These are phyloP conservation scores for Nesometra sesokonis DNA, from an alignment of 35 echinoderm and acorn worm species.

Conservation along the genomic window DNA sequence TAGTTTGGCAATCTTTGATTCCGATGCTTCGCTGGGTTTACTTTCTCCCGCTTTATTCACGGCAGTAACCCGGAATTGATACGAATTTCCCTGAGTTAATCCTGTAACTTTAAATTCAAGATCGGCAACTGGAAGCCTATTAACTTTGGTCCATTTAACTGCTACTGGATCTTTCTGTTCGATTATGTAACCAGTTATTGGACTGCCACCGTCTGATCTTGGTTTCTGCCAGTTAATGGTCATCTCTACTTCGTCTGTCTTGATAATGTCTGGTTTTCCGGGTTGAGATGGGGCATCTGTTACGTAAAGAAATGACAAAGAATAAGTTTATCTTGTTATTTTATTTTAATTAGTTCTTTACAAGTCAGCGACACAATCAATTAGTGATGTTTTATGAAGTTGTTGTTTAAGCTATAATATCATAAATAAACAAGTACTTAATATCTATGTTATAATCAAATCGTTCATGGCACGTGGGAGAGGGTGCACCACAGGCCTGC, in stretches of 20 bases:
- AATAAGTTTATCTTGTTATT: too few species aligned
- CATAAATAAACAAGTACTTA: too few species aligned
- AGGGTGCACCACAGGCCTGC: too few species aligned
- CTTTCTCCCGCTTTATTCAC: conserved; percentile 65
- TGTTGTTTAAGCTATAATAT: too few species aligned
- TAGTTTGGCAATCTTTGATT: conserved; percentile 60
- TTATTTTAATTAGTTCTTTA: too few species aligned
- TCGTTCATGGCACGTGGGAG: too few species aligned
- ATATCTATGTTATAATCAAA: too few species aligned
- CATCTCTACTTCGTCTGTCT: conserved; percentile 34
- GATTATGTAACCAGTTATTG: conserved; percentile 72
- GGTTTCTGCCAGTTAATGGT: conserved; percentile 67
- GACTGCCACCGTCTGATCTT: conserved; percentile 55
- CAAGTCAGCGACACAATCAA: too few species aligned
- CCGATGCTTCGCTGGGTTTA: conserved; percentile 43
- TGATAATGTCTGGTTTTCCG: conserved; percentile 59
- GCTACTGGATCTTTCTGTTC: conserved; percentile 65
- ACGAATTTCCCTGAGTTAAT: conserved; percentile 37
- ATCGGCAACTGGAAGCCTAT: conserved; percentile 24
- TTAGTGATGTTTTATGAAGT: too few species aligned
- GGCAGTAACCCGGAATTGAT: conserved; percentile 72
- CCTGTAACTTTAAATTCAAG: conserved; percentile 49
- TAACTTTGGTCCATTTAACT: conserved; percentile 53
- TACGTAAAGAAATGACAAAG: too few species aligned
- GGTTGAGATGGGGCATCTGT: conserved; percentile 54